Percentiles rank a stretch among this genome's conserved stretches.
These are phyloP conservation scores for Caenorhabditis becei DNA, from an alignment of 2,888 invertebrate species.

Conservation along the genomic window DNA sequence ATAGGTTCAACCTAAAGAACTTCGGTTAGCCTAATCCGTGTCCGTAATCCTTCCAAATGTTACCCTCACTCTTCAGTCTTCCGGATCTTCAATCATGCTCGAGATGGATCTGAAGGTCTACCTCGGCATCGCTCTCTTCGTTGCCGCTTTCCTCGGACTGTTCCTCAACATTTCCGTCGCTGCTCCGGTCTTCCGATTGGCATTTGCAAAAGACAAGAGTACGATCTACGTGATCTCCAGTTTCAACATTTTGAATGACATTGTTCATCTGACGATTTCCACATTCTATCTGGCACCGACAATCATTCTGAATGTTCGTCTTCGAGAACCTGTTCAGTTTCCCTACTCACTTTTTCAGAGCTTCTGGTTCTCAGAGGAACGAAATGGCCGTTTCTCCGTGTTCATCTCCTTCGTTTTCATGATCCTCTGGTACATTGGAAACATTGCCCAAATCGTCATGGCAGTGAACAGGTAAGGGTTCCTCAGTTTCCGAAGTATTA, in stretches of 20 bases:
- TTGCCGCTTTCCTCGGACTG: conserved; percentile 17
- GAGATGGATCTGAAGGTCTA: conserved; percentile 16
- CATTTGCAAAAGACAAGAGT: conserved; percentile 41
- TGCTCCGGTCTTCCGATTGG: conserved; percentile 42
- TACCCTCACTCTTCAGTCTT: neutral
- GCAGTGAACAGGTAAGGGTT: conserved; percentile 54
- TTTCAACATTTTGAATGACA: conserved; percentile 63
- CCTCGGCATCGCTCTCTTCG: conserved; percentile 21
- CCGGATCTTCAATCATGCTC: neutral
- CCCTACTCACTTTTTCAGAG: conserved; percentile 39
- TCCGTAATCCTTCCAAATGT: neutral
- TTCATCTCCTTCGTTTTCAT: conserved; percentile 65
- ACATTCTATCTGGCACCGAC: conserved; percentile 64
- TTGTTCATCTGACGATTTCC: conserved; percentile 52
- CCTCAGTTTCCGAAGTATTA: neutral
- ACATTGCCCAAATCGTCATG: conserved; percentile 67
- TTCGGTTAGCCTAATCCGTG: neutral
- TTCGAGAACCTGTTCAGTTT: neutral
- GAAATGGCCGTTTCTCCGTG: conserved; percentile 10
- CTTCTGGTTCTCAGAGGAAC: conserved; percentile 50
- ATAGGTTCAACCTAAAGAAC: neutral
- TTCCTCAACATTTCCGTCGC: conserved; percentile 37
- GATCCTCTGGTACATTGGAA: conserved; percentile 66
- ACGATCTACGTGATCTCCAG: conserved; percentile 66
- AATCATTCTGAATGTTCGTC: conserved; percentile 36